Percentiles rank a stretch among this genome's conserved stretches.
These are phyloP conservation scores for Brenthis daphne DNA, from an alignment of 2,888 invertebrate genomes.

Conservation along the genomic window DNA sequence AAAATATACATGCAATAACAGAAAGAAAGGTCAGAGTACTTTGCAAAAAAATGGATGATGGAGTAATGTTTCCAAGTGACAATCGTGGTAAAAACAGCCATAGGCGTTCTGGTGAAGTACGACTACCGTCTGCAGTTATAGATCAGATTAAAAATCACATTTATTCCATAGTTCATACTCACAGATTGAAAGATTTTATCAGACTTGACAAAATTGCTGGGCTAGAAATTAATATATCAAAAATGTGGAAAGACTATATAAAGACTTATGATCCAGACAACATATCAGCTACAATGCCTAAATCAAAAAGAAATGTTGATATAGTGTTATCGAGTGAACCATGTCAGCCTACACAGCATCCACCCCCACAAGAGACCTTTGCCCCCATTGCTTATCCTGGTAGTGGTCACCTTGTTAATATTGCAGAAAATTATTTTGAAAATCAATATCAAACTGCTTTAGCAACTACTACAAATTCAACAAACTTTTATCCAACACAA, in stretches of 20 bases:
- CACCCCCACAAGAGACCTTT: conserved; percentile 61
- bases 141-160: conserved; percentile 81
- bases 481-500: conserved; percentile 74
- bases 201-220: conserved; percentile 80
- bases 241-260: conserved; percentile 83
- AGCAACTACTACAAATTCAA: conserved; percentile 56
- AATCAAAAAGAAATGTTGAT: conserved; percentile 71
- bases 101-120: conserved; percentile 74
- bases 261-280: conserved; percentile 79
- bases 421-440: conserved; percentile 78
- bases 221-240: conserved; percentile 80
- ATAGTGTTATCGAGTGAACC: conserved; percentile 52
- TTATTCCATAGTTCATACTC: conserved; percentile 78
- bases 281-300: conserved; percentile 73
- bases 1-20: conserved; percentile 82
- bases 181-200: conserved; percentile 77
- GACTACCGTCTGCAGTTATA: conserved; percentile 73
- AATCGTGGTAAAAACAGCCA: conserved; percentile 81
- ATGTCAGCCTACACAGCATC: conserved; percentile 46
- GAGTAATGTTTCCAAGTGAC: conserved; percentile 82
- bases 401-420: conserved; percentile 74
- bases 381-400: conserved; percentile 70
- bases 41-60: conserved; percentile 83
- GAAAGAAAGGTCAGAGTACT: conserved; percentile 81
- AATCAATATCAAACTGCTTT: conserved; percentile 73